Evolutionary conservation across 2,888 invertebrate genomes (phyloP), one percentile per base, ranked within the genome.

Genomic region (Drosophila mettleri): DNA sequence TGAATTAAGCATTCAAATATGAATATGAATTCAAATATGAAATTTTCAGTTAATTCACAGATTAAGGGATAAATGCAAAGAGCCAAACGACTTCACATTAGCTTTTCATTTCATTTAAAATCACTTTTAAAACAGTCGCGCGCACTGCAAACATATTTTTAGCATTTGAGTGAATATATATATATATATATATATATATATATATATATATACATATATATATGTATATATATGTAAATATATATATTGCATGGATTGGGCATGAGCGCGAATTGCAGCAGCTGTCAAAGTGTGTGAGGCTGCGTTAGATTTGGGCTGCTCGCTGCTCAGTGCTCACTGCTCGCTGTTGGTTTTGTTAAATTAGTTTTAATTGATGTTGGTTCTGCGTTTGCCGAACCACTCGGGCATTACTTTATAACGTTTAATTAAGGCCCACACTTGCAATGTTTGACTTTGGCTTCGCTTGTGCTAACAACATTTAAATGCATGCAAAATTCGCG

Each of bases 371-470:
- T 45, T 43, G 53, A 46, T 49, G 48, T 41, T 52, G 52, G 39
- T 52, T 54, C 57, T 53, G 54, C 51, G 48, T 52, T 73, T 59
- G 59, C 54, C 65, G 68, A 70, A 70, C 60, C 75, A 74, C 63
- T 54, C 63, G 74, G 78, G 84, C 72, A 84, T 84, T 80, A 80
- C 86, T 85, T 70, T 86, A 87, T 84, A 87, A 74, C 82, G 81
- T 84, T 80, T 74, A 84, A 71, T 86, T 84, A 70, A 75, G 69
- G 67, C 67, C 74, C 60, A 62, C 69, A 74, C 74, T 85, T 82
- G 82, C 66, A 74, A 75, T 69, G 75, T 86, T 86, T 86, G 86
- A 66, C 83, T 85, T 72, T 72, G 69, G 55, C 71, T 69, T 52
- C 74, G 68, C 68, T 83, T 79, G 74, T 69, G 76, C 63, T 66